These are phyloP conservation scores for Sebastes baramenuke DNA, from an alignment of 2,797 vertebrate species.

Conservation along the genomic window DNA sequence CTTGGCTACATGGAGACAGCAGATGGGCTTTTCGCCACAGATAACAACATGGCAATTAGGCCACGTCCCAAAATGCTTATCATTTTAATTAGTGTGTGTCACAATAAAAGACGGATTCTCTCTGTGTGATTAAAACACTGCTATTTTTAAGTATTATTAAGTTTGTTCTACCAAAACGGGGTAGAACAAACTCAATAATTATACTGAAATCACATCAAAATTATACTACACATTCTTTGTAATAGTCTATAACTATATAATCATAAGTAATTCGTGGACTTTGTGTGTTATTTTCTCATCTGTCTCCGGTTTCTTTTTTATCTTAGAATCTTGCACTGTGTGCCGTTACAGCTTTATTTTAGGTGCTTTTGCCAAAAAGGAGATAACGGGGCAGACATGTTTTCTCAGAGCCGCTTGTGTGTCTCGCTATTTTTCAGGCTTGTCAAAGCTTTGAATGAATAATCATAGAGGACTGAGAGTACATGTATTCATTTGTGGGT, in stretches of 20 bases:
- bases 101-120: background rate
- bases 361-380: slow-evolving; percentile 22
- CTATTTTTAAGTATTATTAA: background rate
- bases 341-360: slow-evolving; percentile 4
- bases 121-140: background rate
- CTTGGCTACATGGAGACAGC: slow-evolving; percentile 17
- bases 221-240: background rate
- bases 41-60: slow-evolving; percentile 47
- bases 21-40: slow-evolving; percentile 40
- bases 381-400: slow-evolving; percentile 25
- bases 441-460: slow-evolving; percentile 51
- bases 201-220: background rate
- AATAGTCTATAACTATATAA: background rate
- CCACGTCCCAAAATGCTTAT: slow-evolving; percentile 38
- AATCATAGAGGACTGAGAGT: slow-evolving; percentile 40
- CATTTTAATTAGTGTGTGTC: slow-evolving; percentile 37
- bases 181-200: background rate
- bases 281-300: background rate
- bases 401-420: slow-evolving; percentile 4
- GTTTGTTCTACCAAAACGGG: background rate
- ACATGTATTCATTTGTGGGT: slow-evolving; percentile 38
- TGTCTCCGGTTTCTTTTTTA: background rate
- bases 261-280: background rate
- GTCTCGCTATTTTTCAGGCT: slow-evolving; percentile 43
- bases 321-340: slow-evolving; percentile 2